Conservation (phyloP, 2,797 vertebrate species). For the Myotis planiceps region DNA sequence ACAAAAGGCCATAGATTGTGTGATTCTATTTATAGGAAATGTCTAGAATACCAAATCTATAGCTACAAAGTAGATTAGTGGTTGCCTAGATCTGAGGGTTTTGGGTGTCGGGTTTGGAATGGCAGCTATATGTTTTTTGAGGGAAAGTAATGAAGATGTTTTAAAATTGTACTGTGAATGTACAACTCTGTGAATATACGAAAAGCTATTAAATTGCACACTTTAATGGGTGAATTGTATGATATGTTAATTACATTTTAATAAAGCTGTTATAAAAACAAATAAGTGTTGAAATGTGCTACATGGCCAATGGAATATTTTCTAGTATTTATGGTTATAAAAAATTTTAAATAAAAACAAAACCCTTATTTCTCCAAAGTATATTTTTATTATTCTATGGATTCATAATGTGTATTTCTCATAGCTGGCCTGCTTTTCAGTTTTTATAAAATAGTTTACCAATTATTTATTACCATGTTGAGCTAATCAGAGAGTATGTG, state of each 20-base stretch:
- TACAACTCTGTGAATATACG: not conserved
- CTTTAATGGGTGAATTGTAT: not conserved
- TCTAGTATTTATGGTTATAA: not conserved
- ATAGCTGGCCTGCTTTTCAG: not conserved
- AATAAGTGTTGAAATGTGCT: not conserved
- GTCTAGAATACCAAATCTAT: not conserved
- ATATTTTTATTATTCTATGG: not conserved
- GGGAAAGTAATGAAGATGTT: not conserved
- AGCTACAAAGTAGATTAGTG: not conserved
- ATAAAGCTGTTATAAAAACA: not conserved
- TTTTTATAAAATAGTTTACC: not conserved
- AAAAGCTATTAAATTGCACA: not conserved
- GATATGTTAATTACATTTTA: not conserved
- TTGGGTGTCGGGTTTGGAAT: not conserved
- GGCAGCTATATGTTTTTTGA: not conserved
- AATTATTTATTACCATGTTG: not conserved
- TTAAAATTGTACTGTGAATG: not conserved
- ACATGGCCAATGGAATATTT: not conserved
- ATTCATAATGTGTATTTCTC: not conserved
- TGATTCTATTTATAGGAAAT: constrained; percentile 4
- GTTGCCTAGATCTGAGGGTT: not conserved
- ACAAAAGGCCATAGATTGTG: not conserved
- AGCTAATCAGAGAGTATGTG: not conserved
- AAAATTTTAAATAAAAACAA: not conserved
- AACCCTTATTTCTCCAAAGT: not conserved